A percentile compares a stretch with the other conserved stretches of the same genome.
These are phyloP conservation scores for Odocoileus hemionus DNA, from an alignment of 2,113 vertebrate species.

Conservation along the genomic window DNA sequence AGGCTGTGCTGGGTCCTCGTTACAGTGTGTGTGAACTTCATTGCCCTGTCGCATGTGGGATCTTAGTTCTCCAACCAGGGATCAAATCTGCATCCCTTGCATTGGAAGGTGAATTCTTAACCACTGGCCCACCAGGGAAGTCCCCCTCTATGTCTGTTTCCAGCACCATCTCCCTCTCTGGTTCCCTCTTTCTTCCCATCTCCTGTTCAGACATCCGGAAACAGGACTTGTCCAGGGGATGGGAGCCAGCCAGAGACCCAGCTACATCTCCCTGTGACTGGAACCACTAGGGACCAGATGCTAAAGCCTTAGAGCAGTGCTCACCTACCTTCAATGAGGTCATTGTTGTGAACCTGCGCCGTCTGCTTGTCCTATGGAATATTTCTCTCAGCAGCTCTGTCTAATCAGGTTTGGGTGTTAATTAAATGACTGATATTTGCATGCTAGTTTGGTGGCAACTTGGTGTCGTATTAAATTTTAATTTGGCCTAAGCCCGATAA, in stretches of 20 bases:
- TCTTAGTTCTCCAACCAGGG: not conserved
- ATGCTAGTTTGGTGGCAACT: constrained; percentile 79
- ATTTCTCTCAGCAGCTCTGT: constrained; percentile 77
- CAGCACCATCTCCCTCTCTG: not conserved
- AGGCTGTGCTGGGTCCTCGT: not conserved
- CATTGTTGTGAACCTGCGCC: constrained; percentile 68
- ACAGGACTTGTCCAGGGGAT: not conserved
- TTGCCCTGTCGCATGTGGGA: not conserved
- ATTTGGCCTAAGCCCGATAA: constrained; percentile 77
- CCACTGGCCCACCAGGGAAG: not conserved
- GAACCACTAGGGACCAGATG: constrained; percentile 62
- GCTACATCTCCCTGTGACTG: constrained; percentile 53
- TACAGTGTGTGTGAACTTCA: not conserved
- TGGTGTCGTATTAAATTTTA: constrained; percentile 84
- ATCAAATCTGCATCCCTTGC: not conserved
- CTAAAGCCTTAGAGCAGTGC: not conserved
- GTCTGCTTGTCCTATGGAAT: constrained; percentile 74
- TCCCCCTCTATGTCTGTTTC: accelerated
- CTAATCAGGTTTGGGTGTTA: constrained; percentile 84
- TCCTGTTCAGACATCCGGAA: not conserved
- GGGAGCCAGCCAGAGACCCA: constrained; percentile 20
- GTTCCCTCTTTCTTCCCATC: not conserved
- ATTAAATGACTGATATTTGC: constrained; percentile 85
- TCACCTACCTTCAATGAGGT: constrained; percentile 75
- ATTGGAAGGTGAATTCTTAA: not conserved